phyloP scores from a whole-genome alignment of 1,140 invertebrate species.

The Gonioctena quinquepunctata region DNA sequence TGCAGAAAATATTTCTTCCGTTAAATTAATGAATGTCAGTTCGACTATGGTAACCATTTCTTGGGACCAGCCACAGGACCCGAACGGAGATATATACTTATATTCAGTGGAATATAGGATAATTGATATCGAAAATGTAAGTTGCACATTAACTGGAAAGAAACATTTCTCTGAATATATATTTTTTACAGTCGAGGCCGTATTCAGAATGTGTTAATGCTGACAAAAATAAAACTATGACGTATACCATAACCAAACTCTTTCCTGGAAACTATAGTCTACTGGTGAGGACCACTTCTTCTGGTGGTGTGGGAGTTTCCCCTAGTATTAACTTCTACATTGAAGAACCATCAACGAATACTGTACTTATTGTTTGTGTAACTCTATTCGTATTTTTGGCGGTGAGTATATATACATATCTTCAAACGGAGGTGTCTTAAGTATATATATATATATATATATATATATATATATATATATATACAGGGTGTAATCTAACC shows the following conservation, averaged over 20 bases:
- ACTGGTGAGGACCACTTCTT: conserved; percentile 74
- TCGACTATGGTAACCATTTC: conserved; percentile 61
- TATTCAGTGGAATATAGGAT: conserved; percentile 78
- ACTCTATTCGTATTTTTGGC: conserved; percentile 35
- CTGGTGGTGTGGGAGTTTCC: conserved; percentile 75
- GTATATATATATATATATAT: no score
- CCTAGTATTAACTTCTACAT: conserved; percentile 71
- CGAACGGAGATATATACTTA: conserved; percentile 84
- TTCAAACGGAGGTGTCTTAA: no score
- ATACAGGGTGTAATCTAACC: no score
- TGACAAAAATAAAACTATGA: conserved; percentile 54
- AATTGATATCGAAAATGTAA: conserved; percentile 65
- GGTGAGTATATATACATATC: conserved; percentile 40
- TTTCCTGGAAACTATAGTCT: conserved; percentile 86
- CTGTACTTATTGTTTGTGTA: conserved; percentile 23
- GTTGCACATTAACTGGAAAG: conserved; percentile 28
- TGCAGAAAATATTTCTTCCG: conserved; percentile 64
- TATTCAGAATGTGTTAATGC: conserved; percentile 63
- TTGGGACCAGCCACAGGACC: conserved; percentile 80
- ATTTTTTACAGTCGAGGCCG: conserved; percentile 54
- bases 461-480: no score
- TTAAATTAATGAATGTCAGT: conserved; percentile 54
- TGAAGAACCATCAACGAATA: conserved; percentile 52
- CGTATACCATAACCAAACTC: conserved; percentile 61
- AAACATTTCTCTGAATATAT: background rate